Base-by-base conservation (phyloP, 2,797 vertebrate genomes). In the Hypotaenidia okinawae region DNA sequence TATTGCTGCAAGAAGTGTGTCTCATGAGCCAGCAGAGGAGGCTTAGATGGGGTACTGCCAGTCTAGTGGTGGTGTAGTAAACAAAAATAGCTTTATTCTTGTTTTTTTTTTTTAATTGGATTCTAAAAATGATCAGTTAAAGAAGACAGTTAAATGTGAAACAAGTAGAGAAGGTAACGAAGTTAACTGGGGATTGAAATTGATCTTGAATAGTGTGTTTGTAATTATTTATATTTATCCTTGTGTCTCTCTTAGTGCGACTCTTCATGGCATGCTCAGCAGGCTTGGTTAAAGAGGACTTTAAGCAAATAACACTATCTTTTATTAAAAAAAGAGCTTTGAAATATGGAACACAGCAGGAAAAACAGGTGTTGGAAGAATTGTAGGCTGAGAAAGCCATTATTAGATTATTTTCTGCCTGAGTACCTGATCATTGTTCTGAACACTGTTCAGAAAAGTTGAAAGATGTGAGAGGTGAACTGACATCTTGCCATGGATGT, bases 371-470 rank as follows among this genome's bases (percentile, higher is more conserved):
- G 59, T 81, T 79, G 30, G 70, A 57, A 84, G 61, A 87, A 81
- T 2, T 54, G 28, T 30, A 73, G 87, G 32, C 62, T 2, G 6
- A 86, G 63, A 84, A 83, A 86, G 22, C 30, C 12, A 24, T 74
- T 79, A 86, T 79, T 90, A 82, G 67, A 67, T 74, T 90, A 61
- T 92, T 89, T 82, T 87, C 45, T 94, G 37, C 64, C 61, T 73
- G 80, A 64, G 57, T 75, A 82, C 14, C 6, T 77, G 47, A 30
- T 72, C 15, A 8, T 81, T 79, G 58, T 77, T 93, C 68, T 84
- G 55, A 91, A 59, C 9, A 16, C 33, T 55, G 19, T 74, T 87
- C 43, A 32, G 45, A 81, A 75, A 77, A 75, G 45, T 37, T 82
- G 30, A 35, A 30, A 74, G 58, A 52, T 43, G n/a, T 5, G 11